These are phyloP conservation scores for Thalassarche chlororhynchos DNA, from an alignment of 2,113 vertebrate genomes.

Conservation along the genomic window DNA sequence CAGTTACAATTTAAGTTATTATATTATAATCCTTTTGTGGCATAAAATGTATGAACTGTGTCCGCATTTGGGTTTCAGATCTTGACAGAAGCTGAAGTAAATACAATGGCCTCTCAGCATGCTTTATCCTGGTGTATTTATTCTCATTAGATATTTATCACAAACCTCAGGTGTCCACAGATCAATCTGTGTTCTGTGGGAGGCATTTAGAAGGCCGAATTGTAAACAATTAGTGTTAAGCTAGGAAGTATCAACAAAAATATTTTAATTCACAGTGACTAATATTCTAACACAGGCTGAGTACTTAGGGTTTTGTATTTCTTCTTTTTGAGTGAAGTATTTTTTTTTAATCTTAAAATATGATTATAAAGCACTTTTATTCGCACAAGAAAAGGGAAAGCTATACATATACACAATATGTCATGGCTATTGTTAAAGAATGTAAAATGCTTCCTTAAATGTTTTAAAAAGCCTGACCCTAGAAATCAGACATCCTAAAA, in stretches of 20 bases:
- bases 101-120: neutral
- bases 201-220: neutral
- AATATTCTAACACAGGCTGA: neutral
- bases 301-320: neutral
- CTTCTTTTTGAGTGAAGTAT: neutral
- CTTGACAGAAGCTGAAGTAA: neutral
- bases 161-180: neutral
- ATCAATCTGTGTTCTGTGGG: neutral
- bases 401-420: neutral
- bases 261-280: neutral
- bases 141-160: neutral
- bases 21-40: neutral
- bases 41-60: neutral
- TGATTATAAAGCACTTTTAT: neutral
- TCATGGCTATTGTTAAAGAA: neutral
- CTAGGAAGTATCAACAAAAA: neutral
- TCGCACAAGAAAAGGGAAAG: neutral
- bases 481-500: neutral
- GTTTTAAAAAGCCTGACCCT: neutral
- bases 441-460: neutral
- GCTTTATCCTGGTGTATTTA: neutral
- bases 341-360: neutral
- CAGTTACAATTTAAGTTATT: neutral
- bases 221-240: neutral
- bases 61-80: neutral